These are phyloP conservation scores for Lagorchestes hirsutus DNA, from an alignment of 2,797 vertebrate species.

Conservation along the genomic window DNA sequence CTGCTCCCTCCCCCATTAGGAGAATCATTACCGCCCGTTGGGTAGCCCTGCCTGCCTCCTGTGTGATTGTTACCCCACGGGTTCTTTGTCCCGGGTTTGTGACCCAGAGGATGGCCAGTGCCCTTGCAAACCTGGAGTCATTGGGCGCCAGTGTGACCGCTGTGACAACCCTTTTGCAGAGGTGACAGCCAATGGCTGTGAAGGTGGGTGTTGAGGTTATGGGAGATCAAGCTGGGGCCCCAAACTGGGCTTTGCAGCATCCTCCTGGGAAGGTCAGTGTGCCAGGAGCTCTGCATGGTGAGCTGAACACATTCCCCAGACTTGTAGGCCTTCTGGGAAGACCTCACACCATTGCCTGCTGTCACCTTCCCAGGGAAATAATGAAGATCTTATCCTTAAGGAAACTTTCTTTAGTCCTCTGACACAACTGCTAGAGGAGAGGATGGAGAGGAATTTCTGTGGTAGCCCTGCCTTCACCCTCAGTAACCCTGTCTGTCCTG, in stretches of 20 bases:
- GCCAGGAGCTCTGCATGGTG: too few species aligned
- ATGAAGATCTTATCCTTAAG: slow-evolving; percentile 11
- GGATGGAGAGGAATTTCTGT: not conserved
- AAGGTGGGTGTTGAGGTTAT: slow-evolving; percentile 86
- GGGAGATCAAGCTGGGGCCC: not conserved
- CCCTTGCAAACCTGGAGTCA: slow-evolving; percentile 95
- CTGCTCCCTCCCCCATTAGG: slow-evolving; percentile 84
- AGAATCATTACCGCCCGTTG: slow-evolving; percentile 92
- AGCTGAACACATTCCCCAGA: not conserved
- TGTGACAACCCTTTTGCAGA: slow-evolving; percentile 98
- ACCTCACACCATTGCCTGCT: not conserved
- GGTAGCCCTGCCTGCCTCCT: slow-evolving; percentile 90
- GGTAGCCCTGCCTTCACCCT: not conserved
- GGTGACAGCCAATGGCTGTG: slow-evolving; percentile 94
- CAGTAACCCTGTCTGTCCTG: slow-evolving; percentile 30
- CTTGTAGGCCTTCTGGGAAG: not conserved
- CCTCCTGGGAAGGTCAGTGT: too few species aligned
- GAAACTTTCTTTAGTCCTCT: slow-evolving; percentile 6
- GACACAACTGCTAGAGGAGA: not conserved
- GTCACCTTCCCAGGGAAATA: not conserved
- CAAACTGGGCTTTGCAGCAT: not conserved
- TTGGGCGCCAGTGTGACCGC: slow-evolving; percentile 94
- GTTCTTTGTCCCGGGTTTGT: slow-evolving; percentile 93
- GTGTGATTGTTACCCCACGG: slow-evolving; percentile 95
- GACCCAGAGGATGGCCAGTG: slow-evolving; percentile 92